Percentiles rank a stretch among this genome's conserved stretches.
These are phyloP conservation scores for Montifringilla adamsi DNA, from an alignment of 2,113 vertebrate species.

Conservation along the genomic window DNA sequence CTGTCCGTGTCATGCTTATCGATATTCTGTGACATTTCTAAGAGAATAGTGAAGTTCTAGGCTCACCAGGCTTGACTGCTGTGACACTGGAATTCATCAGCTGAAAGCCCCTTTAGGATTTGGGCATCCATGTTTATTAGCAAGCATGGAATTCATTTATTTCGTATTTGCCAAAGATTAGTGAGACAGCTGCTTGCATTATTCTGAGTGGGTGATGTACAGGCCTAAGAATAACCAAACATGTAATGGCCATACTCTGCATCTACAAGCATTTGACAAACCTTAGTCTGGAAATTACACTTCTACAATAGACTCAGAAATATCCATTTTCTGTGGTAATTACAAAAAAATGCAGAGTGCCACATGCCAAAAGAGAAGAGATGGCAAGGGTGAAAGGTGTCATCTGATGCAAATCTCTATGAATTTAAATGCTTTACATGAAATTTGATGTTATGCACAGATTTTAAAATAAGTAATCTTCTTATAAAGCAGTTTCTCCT, in stretches of 20 bases:
- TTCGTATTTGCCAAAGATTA: not conserved
- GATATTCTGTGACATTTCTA: not conserved
- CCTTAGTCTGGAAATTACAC: not conserved
- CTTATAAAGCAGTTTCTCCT: not conserved
- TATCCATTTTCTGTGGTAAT: not conserved
- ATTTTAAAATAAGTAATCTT: not conserved
- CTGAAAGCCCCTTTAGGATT: not conserved
- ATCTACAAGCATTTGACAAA: not conserved
- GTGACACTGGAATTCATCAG: not conserved
- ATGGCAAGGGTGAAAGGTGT: not conserved
- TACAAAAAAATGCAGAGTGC: not conserved
- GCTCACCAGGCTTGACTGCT: not conserved
- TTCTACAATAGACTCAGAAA: not conserved
- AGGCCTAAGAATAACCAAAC: not conserved
- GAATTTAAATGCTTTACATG: not conserved
- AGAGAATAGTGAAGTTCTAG: not conserved
- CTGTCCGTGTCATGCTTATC: rapidly evolving
- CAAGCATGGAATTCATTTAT: not conserved
- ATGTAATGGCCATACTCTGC: not conserved
- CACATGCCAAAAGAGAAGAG: not conserved
- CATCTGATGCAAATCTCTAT: not conserved
- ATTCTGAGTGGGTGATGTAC: not conserved
- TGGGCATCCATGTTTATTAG: not conserved
- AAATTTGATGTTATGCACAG: not conserved
- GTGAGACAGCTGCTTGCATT: not conserved